phyloP scores from a whole-genome alignment of 2,888 invertebrate species.

The Hylaea fasciaria region DNA sequence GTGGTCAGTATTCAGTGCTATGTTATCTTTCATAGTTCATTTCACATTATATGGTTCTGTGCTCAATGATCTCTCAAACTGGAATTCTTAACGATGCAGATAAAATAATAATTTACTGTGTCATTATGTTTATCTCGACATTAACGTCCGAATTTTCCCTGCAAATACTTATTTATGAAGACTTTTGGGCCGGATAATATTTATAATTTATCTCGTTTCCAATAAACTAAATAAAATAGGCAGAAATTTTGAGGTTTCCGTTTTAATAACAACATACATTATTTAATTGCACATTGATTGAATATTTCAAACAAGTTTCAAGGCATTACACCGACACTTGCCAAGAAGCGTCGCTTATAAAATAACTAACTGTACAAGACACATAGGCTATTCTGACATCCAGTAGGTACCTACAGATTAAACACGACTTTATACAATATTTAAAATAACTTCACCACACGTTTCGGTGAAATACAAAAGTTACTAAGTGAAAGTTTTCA shows the following conservation, averaged over 20 bases:
- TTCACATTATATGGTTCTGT: constrained; percentile 1
- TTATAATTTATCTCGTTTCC: constrained; percentile 9
- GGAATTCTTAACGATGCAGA: constrained; percentile 15
- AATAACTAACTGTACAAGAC: constrained; percentile 16
- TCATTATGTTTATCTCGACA: constrained; percentile 22
- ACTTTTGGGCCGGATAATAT: neutral
- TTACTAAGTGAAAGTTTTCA: neutral
- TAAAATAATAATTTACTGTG: constrained; percentile 23
- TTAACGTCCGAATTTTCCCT: constrained; percentile 15
- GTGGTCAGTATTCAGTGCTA: constrained; percentile 14
- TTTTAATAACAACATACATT: constrained; percentile 27
- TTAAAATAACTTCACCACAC: neutral
- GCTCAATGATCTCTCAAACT: constrained; percentile 6
- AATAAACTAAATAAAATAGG: constrained; percentile 17
- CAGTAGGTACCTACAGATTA: neutral
- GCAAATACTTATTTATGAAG: constrained; percentile 15
- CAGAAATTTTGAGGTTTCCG: constrained; percentile 7
- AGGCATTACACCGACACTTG: constrained; percentile 24
- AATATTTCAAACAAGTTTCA: constrained; percentile 27
- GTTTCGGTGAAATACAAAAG: neutral
- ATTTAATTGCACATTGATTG: constrained; percentile 31
- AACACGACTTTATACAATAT: neutral
- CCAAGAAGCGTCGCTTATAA: constrained; percentile 14
- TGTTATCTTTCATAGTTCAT: constrained; percentile 11
- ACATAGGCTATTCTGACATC: constrained; percentile 7